Conservation (phyloP, 2,888 invertebrate genomes). For the Dasysyrphus albostriatus region DNA sequence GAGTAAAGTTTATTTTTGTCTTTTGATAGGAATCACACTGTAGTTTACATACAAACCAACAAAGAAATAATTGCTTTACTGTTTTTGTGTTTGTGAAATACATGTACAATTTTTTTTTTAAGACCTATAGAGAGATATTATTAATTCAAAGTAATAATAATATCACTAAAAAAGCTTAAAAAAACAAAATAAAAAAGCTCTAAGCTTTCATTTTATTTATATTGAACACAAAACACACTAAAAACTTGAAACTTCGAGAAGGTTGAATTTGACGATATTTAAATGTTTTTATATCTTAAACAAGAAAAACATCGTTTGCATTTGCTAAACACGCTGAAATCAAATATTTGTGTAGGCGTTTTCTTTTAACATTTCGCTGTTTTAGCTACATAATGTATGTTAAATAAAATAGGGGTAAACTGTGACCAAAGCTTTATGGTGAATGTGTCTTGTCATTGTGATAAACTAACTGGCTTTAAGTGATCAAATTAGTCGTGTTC, state of each 20-base stretch:
- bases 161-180: slow-evolving; percentile 5
- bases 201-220: neutral
- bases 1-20: neutral
- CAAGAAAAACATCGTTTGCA: too few species aligned
- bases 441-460: too few species aligned
- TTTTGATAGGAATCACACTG: neutral
- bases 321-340: too few species aligned
- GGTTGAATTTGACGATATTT: neutral
- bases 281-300: too few species aligned
- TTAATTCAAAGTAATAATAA: slow-evolving; percentile 7
- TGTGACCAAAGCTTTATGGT: too few species aligned
- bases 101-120: neutral
- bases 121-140: neutral
- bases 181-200: neutral
- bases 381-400: too few species aligned
- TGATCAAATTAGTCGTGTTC: too few species aligned
- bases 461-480: too few species aligned
- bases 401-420: too few species aligned
- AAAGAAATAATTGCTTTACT: neutral
- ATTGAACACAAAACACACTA: neutral
- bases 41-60: neutral
- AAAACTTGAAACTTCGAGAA: neutral
- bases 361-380: too few species aligned
- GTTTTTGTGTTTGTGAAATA: neutral
- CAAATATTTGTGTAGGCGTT: too few species aligned